phyloP scores from a whole-genome alignment of 1,140 invertebrate genomes.

The Lepidurus arcticus region DNA sequence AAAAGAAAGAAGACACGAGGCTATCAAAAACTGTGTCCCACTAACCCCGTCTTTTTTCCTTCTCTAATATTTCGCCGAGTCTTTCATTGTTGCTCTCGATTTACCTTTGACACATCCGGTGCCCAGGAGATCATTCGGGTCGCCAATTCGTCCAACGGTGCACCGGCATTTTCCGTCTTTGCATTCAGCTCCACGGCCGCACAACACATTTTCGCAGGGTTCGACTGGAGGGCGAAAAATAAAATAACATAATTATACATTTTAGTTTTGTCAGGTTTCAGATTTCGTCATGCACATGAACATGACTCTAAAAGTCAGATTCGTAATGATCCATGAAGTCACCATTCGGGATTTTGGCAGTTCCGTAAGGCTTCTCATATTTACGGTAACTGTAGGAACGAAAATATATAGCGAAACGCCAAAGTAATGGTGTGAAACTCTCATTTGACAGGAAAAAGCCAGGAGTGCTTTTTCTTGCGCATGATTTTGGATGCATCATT shows the following conservation, averaged over 20 bases:
- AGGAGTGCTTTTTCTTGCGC: too few relatives aligned
- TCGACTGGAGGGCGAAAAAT: neutral
- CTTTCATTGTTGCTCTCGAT: neutral
- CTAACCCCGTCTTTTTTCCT: neutral
- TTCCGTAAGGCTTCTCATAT: neutral
- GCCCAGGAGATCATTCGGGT: constrained; percentile 17
- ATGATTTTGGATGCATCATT: neutral
- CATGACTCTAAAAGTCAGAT: neutral
- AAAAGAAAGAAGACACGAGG: neutral
- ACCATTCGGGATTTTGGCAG: neutral
- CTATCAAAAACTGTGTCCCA: neutral
- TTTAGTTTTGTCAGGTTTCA: neutral
- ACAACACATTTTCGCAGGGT: neutral
- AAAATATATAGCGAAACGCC: neutral
- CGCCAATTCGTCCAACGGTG: neutral
- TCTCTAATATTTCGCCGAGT: neutral
- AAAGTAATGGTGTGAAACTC: neutral
- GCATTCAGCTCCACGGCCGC: constrained; percentile 11
- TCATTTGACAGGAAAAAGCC: neutral
- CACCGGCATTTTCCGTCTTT: neutral
- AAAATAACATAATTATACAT: neutral
- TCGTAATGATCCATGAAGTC: neutral
- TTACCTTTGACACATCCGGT: neutral
- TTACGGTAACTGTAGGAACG: neutral
- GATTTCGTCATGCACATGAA: constrained; percentile 3